These are phyloP conservation scores for Hoplodrina blanda DNA, from an alignment of 2,888 invertebrate genomes.

Conservation along the genomic window DNA sequence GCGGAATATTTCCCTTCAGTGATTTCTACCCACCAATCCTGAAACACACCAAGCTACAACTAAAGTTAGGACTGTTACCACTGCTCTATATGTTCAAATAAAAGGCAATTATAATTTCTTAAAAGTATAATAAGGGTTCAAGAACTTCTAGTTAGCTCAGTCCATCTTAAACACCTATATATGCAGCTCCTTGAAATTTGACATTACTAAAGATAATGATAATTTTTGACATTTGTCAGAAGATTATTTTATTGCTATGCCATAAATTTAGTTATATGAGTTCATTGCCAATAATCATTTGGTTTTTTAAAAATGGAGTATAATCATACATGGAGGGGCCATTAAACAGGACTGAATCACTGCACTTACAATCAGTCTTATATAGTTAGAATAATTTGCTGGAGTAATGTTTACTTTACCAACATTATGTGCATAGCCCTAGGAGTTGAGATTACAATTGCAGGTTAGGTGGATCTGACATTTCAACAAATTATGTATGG, in stretches of 20 bases:
- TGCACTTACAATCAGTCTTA: neutral
- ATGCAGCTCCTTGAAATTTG: neutral
- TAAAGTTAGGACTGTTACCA: neutral
- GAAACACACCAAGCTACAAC: too few species aligned
- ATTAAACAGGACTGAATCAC: neutral
- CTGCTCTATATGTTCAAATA: neutral
- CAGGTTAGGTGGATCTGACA: neutral
- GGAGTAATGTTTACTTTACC: neutral
- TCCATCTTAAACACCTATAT: neutral
- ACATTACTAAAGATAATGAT: neutral
- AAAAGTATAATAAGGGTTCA: neutral
- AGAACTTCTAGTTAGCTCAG: neutral
- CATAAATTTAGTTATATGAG: neutral
- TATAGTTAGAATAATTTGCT: neutral
- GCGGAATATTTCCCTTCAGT: too few species aligned
- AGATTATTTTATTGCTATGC: neutral
- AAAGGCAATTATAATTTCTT: neutral
- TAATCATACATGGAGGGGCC: neutral
- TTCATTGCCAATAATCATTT: neutral
- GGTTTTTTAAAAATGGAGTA: neutral
- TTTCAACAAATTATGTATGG: neutral
- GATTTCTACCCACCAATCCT: too few species aligned
- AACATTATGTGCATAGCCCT: neutral
- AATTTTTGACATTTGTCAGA: neutral
- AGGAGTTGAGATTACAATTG: neutral